Evolutionary conservation across 1,140 invertebrate genomes (phyloP), one percentile per base, ranked within the genome.

Genomic region (Drosophila lacertosa): DNA sequence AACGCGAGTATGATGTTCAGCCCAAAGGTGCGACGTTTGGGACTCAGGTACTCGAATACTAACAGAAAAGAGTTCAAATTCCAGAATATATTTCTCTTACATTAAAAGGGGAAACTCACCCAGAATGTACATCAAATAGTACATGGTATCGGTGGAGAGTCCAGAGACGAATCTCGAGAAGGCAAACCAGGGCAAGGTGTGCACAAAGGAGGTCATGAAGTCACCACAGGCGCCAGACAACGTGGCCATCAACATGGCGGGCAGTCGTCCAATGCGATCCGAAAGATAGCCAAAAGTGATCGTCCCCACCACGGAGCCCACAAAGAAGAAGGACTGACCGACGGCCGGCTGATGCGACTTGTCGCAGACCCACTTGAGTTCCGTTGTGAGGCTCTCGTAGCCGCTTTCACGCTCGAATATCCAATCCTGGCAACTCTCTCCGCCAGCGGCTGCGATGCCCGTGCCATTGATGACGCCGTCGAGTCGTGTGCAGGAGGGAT

Each of bases 91-190:
- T 26, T 26, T 26, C 20, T 22, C 20, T 2, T 2, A 22, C 20
- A 22, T 4, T 29, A 1, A 7, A 10, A 29, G 7, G 7, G 22
- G 4, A 0, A 10, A 67, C 88, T 90, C 77, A 93, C 93, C 92
- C 67, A 94, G 91, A 62, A 94, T 94, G 64, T 94, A 94, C 92
- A 94, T 94, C 81, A 94, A 92, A 45, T 94, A 93, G 77, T 94
- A 94, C 83, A 93, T 93, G 39, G 92, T 92, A 63, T 94, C 93
- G 37, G 93, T 93, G 11, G 93, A 93, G 6, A 93, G 69, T 10
- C 93, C 93, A 0, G 93, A 93, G 3, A 94, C 66, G 74, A 94
- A 93, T 64, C 93, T 76, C 5, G 91, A 92, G 15, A 92, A 76
- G 10, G 91, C 91, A 80, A 93, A 94, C 47, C 90, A 78, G 2